Evolutionary conservation across 2,888 invertebrate genomes (phyloP), one percentile per base, ranked within the genome.

Genomic region (Julus scanicus): DNA sequence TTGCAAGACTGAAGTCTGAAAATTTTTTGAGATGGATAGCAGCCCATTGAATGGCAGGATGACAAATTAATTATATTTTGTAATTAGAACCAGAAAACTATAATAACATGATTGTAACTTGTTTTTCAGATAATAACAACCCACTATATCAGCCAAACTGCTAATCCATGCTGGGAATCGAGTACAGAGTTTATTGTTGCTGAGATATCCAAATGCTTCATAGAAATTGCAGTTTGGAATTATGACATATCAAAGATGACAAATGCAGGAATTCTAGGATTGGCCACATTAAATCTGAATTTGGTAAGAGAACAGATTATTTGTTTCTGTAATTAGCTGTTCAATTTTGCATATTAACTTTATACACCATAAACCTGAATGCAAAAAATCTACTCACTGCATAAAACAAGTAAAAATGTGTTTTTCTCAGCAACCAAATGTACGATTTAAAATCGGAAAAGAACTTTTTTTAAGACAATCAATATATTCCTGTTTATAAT

Each of bases 191-290:
- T 94, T 90, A 92, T 94, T 88, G 93, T 94, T 11, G 91, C 92
- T 87, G 93, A 94, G 91, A 93, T 92, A 89, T 92, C 93, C 17
- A 92, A 93, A 91, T 93, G 71, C 44, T 86, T 86, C 0, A 20
- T 89, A 2, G 57, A 88, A 20, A 86, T 89, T 49, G 88, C 89
- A 17, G 92, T 94, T 63, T 94, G 93, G 90, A 94, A 94, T 86
- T 93, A 93, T 93, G 93, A 93, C 89, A 93, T 93, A 53, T 91
- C 92, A 2, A 93, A 93, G 89, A 92, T 92, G 88, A 91, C 92
- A 39, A 93, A 94, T 88, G 93, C 93, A 86, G 93, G 94, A 89
- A 93, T 94, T 91, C 91, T 94, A 11, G 94, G 94, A 11, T 92
- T 93, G 2, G 92, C 93, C 17, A 93, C 48, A 80, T 9, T 80